Base-by-base conservation (phyloP, 2,888 invertebrate genomes). In the Anoplius nigerrimus region DNA sequence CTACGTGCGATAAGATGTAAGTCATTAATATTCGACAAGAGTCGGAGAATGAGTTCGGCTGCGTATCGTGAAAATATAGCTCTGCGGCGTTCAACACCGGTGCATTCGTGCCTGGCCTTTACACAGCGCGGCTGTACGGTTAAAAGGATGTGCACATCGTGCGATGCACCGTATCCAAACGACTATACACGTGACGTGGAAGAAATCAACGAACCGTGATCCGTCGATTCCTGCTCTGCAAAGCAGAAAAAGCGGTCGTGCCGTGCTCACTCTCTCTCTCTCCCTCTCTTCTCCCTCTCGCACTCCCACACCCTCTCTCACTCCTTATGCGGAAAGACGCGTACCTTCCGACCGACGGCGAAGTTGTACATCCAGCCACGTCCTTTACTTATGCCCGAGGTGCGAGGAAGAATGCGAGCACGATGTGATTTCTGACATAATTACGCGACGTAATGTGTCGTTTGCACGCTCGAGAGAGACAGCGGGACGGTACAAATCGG, bases 131-230 rank as follows among this genome's bases (percentile, higher is more conserved):
- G 58, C 52, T 34, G 8, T 34, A 61, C 64, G 61, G 57, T 71
- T 57, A 66, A 63, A 68, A 66, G 62, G 60, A 63, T 65, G 61
- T 59, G 66, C 56, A 66, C 59, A 66, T 69, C 51, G 34, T 54
- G 42, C 60, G 62, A 66, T 59, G 67, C 69, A 48, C 61, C 58
- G 57, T 63, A 62, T 66, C 62, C 64, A 74, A 76, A 78, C 72
- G 75, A 72, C 72, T 68, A 71, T 70, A 61, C 68, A 59, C 52
- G 64, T 53, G 48, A 66, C 58, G 70, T 57, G 65, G 66, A 63
- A 70, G 60, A 69, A 81, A 76, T 69, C 72, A 75, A 67, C 71
- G 72, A 74, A 75, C 75, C 79, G 74, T 77, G 62, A 65, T 62
- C 61, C 66, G 74, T 71, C 79, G 78, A 79, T 81, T 78, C 70